A percentile compares a stretch with the other conserved stretches of the same genome.
phyloP scores from a whole-genome alignment of 2,797 vertebrate genomes.

The Phrynocephalus guinanensis region DNA sequence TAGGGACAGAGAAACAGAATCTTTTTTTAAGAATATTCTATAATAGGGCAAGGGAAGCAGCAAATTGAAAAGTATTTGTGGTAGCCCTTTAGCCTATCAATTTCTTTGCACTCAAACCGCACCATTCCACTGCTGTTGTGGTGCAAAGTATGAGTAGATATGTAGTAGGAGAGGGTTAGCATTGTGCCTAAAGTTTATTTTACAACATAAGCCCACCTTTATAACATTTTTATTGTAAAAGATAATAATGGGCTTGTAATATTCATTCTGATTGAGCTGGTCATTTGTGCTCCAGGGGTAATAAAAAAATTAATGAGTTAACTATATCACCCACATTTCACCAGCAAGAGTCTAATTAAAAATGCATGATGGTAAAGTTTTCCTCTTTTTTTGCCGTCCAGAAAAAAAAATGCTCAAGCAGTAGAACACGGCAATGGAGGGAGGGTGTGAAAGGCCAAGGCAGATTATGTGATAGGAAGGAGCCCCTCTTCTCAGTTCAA shows the following conservation, averaged over 20 bases:
- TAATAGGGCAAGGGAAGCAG: not conserved
- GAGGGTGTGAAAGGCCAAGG: not conserved
- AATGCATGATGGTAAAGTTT: conserved; percentile 44
- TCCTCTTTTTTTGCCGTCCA: conserved; percentile 25
- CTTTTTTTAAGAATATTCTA: not conserved
- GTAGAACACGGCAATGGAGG: not conserved
- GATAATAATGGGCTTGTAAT: conserved; percentile 42
- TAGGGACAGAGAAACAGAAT: not conserved
- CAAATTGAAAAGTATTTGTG: conserved; percentile 46
- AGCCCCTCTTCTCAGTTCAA: conserved; percentile 47
- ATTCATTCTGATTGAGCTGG: conserved; percentile 47
- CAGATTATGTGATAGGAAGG: conserved; percentile 1
- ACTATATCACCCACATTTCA: conserved; percentile 37
- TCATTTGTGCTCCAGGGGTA: conserved; percentile 30
- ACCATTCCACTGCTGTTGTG: not conserved
- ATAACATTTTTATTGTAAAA: conserved; percentile 45
- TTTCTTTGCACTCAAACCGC: conserved; percentile 43
- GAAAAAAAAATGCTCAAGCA: conserved; percentile 33
- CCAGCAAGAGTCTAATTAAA: conserved; percentile 56
- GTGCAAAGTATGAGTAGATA: not conserved
- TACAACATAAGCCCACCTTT: conserved; percentile 33
- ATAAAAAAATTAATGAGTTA: conserved; percentile 47
- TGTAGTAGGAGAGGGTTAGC: not conserved
- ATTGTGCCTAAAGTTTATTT: conserved; percentile 40
- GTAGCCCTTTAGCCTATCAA: conserved; percentile 47